These are phyloP conservation scores for Oscheius onirici DNA, from an alignment of 2,888 invertebrate species.

Conservation along the genomic window DNA sequence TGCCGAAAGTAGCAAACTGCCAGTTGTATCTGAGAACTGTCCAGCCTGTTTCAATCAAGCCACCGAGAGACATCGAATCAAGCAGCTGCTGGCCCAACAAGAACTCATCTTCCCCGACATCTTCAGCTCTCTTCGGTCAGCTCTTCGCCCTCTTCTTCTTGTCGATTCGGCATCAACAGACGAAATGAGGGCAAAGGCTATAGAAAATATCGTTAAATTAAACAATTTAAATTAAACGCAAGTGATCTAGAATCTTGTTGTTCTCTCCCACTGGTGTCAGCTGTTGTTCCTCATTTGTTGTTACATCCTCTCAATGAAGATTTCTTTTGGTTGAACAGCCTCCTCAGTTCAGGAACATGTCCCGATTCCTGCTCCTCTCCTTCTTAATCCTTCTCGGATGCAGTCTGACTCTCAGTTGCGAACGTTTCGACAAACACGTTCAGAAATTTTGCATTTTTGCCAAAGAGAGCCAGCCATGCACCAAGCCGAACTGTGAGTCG, in stretches of 20 bases:
- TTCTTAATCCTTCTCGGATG: neutral
- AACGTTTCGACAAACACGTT: slow-evolving; percentile 43
- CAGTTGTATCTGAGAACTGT: slow-evolving; percentile 79
- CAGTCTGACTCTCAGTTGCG: neutral
- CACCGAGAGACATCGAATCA: slow-evolving; percentile 57
- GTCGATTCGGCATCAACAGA: slow-evolving; percentile 56
- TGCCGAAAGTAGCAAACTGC: slow-evolving; percentile 80
- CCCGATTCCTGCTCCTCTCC: slow-evolving; percentile 4
- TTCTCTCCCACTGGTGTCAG: neutral
- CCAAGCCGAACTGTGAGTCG: slow-evolving; percentile 33
- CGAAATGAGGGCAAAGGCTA: slow-evolving; percentile 55
- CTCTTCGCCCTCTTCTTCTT: slow-evolving; percentile 46
- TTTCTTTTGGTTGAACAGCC: slow-evolving; percentile 18
- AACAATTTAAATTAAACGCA: slow-evolving; percentile 32
- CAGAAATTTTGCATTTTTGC: slow-evolving; percentile 55
- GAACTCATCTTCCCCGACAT: slow-evolving; percentile 59
- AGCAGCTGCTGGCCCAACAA: slow-evolving; percentile 56
- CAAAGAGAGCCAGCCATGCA: slow-evolving; percentile 44
- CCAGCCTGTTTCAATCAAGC: slow-evolving; percentile 73
- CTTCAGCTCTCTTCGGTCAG: slow-evolving; percentile 55
- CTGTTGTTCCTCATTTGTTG: slow-evolving; percentile 22
- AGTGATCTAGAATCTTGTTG: slow-evolving; percentile 11
- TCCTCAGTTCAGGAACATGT: slow-evolving; percentile 11
- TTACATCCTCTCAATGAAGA: slow-evolving; percentile 27
- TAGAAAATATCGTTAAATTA: slow-evolving; percentile 52